Base-by-base conservation (phyloP, 2,888 invertebrate species). In the Machimus rusticus region DNA sequence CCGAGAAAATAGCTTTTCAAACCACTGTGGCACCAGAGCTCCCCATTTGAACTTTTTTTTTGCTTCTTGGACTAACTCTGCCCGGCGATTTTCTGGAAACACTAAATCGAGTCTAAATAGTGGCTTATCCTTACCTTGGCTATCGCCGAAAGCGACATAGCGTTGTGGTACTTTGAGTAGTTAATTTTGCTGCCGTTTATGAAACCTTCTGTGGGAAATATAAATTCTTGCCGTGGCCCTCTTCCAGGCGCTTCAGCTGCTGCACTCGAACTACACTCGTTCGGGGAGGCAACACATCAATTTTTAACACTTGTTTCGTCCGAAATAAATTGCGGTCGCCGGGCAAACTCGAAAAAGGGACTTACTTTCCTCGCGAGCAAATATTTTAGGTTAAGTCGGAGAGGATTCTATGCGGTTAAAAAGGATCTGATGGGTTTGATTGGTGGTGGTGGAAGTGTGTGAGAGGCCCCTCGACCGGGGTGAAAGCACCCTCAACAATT, bases 121-220 rank as follows among this genome's bases (percentile, higher is more conserved):
- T 37, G 3, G 12, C 23, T n/a, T n/a, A 23, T 74, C 91, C 93
- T 90, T 94, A 95, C 95, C 94, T 95, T 95, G 90, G 95, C 95
- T 94, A 95, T 93, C 91, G 93, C 94, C 93, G 95, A 93, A 88
- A 93, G 91, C 91, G 93, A 94, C 93, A 94, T 94, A 92, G 94
- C 94, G 91, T 94, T 94, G 93, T 94, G 94, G 92, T 95, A 95
- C 94, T 95, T 95, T 90, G 94, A 94, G 93, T 94, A 95, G 93
- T 93, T 94, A 94, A 95, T 95, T 94, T 95, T 95, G 94, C 91
- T 91, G 92, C 92, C 91, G 91, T 92, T 91, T 89, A 89, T 88
- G 86, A 37, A 81, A 76, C 76, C 55, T 55, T 34, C 8, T 74
- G 19, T 8, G 3, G 2, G n/a, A 74, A n/a, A 77, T 23, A 55